These are phyloP conservation scores for Gymnocheta viridis DNA, from an alignment of 2,888 invertebrate species.

Conservation along the genomic window DNA sequence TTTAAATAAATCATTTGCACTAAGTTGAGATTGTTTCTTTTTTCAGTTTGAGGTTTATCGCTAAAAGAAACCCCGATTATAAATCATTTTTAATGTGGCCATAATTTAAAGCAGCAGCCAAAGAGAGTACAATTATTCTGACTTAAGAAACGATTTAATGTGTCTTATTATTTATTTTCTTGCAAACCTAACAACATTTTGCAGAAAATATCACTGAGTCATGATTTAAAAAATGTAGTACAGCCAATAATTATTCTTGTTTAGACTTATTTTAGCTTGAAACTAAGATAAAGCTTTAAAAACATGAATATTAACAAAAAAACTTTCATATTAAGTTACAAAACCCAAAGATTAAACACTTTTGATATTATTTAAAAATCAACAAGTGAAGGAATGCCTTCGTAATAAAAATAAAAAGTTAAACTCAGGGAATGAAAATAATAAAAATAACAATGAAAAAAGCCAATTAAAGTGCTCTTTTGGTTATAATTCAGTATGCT, in stretches of 20 bases:
- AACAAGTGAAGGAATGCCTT: conserved; percentile 44
- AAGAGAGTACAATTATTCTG: neutral
- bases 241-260: neutral
- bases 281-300: conserved; percentile 56
- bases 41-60: conserved; percentile 29
- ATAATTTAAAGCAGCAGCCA: conserved; percentile 54
- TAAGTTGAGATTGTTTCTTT: neutral
- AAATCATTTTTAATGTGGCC: conserved; percentile 67
- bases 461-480: conserved; percentile 69
- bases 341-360: conserved; percentile 44
- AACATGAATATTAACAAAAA: conserved; percentile 64
- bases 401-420: conserved; percentile 2
- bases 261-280: conserved; percentile 5
- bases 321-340: conserved; percentile 24
- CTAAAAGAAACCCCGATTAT: conserved; percentile 23
- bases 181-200: conserved; percentile 25
- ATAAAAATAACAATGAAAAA: conserved; percentile 47
- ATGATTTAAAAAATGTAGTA: neutral
- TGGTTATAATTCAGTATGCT: conserved; percentile 66
- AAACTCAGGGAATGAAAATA: conserved; percentile 3
- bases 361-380: conserved; percentile 45
- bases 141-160: conserved; percentile 20
- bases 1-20: neutral
- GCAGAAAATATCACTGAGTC: conserved; percentile 45
- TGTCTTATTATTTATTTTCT: neutral